Conservation (phyloP, 2,888 invertebrate genomes). For the Spisula subtruncata region DNA sequence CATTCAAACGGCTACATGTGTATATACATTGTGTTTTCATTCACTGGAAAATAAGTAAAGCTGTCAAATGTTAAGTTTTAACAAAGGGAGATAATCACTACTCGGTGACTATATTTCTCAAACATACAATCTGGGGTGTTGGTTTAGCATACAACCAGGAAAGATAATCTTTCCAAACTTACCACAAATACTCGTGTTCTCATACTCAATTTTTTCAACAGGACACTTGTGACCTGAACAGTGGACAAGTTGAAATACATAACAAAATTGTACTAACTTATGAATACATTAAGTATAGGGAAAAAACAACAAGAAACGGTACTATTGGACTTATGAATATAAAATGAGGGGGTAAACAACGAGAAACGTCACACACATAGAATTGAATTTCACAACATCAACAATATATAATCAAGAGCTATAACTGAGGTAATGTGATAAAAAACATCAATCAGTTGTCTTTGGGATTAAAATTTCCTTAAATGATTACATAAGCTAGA, state of each 20-base stretch:
- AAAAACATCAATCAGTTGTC: too few relatives aligned
- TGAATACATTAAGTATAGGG: too few relatives aligned
- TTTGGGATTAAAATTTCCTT: too few relatives aligned
- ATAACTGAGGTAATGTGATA: too few relatives aligned
- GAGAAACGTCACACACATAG: background rate
- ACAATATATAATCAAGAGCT: too few relatives aligned
- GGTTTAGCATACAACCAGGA: background rate
- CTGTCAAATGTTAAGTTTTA: background rate
- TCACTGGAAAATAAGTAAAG: slow-evolving; percentile 5
- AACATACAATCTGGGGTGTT: background rate
- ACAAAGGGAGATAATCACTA: slow-evolving; percentile 19
- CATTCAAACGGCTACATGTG: background rate
- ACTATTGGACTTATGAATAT: too few relatives aligned
- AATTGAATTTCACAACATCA: background rate
- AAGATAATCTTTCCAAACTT: slow-evolving; percentile 32
- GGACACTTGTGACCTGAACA: slow-evolving; percentile 67
- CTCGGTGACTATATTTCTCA: slow-evolving; percentile 5
- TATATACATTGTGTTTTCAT: background rate
- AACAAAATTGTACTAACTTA: background rate
- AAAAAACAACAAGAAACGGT: background rate
- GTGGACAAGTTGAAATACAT: background rate
- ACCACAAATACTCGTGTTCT: slow-evolving; percentile 64
- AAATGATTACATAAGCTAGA: too few relatives aligned
- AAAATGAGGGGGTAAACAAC: background rate
- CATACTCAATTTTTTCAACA: slow-evolving; percentile 72